phyloP scores from a whole-genome alignment of 1,140 invertebrate species.

The Bombyx mori region DNA sequence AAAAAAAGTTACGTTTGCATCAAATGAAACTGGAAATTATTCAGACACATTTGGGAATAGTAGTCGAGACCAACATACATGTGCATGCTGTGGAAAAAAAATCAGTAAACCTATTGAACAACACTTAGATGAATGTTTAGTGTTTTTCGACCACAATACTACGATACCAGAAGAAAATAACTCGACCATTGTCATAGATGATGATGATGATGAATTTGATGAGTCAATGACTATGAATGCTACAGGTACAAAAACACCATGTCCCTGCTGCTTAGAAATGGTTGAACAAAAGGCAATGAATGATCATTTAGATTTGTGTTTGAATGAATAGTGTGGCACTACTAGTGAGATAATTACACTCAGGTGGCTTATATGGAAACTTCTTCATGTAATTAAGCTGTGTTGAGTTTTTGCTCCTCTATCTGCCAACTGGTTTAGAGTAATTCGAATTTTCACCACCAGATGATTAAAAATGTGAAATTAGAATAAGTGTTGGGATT shows the following conservation, averaged over 20 bases:
- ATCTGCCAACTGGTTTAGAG: too few species aligned
- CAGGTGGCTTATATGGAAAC: too few species aligned
- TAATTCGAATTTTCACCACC: too few species aligned
- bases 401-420: too few species aligned
- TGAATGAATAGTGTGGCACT: constrained; percentile 8
- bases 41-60: too few species aligned
- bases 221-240: constrained; percentile 27
- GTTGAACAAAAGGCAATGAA: constrained; percentile 58
- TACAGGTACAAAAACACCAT: constrained; percentile 60
- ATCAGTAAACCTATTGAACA: constrained; percentile 69
- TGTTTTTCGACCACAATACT: constrained; percentile 39
- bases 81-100: constrained; percentile 75
- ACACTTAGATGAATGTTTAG: constrained; percentile 77
- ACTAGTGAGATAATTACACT: too few species aligned
- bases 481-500: too few species aligned
- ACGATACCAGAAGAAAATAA: constrained; percentile 37
- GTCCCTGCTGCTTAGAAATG: constrained; percentile 60
- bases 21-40: too few species aligned
- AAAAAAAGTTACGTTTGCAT: too few species aligned
- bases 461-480: too few species aligned
- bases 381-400: too few species aligned
- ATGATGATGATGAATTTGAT: constrained; percentile 33
- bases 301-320: constrained; percentile 54
- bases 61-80: constrained; percentile 32
- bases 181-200: constrained; percentile 40